phyloP scores from a whole-genome alignment of 2,797 vertebrate genomes.

The Anas georgica region DNA sequence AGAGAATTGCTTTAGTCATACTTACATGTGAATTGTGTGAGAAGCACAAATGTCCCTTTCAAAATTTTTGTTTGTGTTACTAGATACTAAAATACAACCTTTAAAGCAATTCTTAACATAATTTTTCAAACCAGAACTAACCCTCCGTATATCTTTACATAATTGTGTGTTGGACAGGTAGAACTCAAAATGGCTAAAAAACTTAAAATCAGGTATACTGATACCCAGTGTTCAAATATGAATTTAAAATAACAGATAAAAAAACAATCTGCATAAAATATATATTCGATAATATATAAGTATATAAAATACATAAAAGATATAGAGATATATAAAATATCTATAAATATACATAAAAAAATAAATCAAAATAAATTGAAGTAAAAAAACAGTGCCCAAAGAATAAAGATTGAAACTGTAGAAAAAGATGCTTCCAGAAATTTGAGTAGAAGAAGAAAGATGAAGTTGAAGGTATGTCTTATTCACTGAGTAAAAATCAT shows the following conservation, averaged over 20 bases:
- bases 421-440: not conserved
- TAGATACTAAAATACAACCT: not conserved
- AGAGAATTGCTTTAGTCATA: not conserved
- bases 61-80: not conserved
- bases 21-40: not conserved
- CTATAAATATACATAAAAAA: not conserved
- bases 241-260: no score
- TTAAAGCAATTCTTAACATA: not conserved
- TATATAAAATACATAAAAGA: no score
- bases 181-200: not conserved
- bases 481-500: not conserved
- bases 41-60: not conserved
- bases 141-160: not conserved
- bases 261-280: no score
- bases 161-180: not conserved
- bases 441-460: not conserved
- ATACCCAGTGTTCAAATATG: not conserved
- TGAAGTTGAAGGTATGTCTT: rapidly evolving
- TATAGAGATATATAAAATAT: no score
- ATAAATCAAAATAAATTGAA: not conserved
- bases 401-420: not conserved
- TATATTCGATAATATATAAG: not conserved
- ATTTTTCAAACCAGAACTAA: not conserved
- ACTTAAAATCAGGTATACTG: not conserved
- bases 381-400: not conserved